Conservation (phyloP, 2,888 invertebrate genomes). For the Diadegma fenestrale region DNA sequence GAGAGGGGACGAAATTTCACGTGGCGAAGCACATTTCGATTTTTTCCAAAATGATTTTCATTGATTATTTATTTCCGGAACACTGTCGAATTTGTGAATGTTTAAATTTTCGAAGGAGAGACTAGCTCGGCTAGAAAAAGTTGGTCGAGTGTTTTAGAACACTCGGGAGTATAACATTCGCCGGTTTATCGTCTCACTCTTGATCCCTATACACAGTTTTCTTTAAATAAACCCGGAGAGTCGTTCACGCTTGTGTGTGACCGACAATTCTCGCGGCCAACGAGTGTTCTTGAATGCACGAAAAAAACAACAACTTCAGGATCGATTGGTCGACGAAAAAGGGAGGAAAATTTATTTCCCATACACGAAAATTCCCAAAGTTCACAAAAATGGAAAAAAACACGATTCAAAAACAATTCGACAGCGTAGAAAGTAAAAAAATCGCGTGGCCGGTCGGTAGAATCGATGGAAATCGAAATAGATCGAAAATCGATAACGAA, state of each 20-base stretch:
- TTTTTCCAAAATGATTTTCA: not conserved
- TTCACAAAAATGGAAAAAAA: not conserved
- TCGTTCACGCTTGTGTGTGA: conserved; percentile 33
- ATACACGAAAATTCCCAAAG: not conserved
- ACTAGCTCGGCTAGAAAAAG: conserved; percentile 51
- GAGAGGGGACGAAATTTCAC: not conserved
- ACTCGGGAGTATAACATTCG: conserved; percentile 50
- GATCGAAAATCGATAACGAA: not conserved
- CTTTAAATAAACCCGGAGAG: conserved; percentile 63
- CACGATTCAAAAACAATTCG: not conserved
- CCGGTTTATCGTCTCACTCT: conserved; percentile 60
- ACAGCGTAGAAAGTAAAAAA: not conserved
- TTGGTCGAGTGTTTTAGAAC: conserved; percentile 36
- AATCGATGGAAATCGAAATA: not conserved
- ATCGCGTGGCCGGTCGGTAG: not conserved
- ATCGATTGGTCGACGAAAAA: conserved; percentile 21
- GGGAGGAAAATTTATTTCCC: not conserved
- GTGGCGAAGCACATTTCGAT: not conserved
- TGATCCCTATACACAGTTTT: conserved; percentile 62
- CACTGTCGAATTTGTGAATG: not conserved
- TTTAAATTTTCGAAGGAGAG: conserved; percentile 16
- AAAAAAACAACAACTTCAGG: conserved; percentile 15
- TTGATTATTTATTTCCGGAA: not conserved
- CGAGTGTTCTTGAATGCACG: conserved; percentile 40
- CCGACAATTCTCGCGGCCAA: conserved; percentile 44